Evolutionary conservation across 2,113 vertebrate species (phyloP).

Genomic region (Tupaia chinensis): DNA sequence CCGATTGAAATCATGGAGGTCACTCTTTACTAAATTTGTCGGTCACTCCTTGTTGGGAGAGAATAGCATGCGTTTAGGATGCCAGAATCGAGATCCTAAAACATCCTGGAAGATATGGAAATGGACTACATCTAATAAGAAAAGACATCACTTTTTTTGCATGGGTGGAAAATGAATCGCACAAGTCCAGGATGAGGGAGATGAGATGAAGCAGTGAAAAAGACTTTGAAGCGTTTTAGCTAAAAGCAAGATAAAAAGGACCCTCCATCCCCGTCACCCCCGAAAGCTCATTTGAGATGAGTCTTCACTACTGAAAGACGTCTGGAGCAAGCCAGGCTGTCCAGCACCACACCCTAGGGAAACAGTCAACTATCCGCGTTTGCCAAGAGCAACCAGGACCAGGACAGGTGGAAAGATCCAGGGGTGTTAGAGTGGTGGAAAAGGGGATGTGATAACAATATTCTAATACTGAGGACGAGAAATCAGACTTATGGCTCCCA

Average conservation of each 20-base stretch:
- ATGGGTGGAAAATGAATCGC: background rate
- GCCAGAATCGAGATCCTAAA: slow-evolving; percentile 15
- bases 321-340: background rate
- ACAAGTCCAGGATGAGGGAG: background rate
- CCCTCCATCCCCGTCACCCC: too few relatives aligned
- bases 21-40: background rate
- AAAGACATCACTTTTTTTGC: background rate
- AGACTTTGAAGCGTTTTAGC: background rate
- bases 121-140: background rate
- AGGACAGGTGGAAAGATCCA: background rate
- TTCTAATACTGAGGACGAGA: background rate
- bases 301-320: background rate
- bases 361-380: background rate
- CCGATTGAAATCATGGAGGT: background rate
- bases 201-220: background rate
- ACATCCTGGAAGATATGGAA: background rate
- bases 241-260: background rate
- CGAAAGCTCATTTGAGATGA: background rate
- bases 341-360: background rate
- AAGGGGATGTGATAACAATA: background rate
- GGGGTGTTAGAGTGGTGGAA: background rate
- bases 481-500: background rate
- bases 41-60: background rate
- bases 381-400: background rate
- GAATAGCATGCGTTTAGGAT: background rate